phyloP scores from a whole-genome alignment of 2,113 vertebrate species.

The Tachuris rubrigastra region DNA sequence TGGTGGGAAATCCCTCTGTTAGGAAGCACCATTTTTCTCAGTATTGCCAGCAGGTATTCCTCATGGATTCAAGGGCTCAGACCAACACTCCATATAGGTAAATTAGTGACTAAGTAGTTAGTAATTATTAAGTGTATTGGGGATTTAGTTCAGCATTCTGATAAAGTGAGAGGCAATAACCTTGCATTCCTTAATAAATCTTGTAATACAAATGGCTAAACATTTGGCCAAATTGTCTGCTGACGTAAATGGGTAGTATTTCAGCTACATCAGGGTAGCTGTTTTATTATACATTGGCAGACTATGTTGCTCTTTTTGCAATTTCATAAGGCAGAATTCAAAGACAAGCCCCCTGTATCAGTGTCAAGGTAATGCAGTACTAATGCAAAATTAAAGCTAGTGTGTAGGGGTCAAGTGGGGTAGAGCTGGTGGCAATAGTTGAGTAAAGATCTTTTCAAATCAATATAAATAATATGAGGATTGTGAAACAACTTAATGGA shows the following conservation, averaged over 20 bases:
- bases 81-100: not conserved
- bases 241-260: not conserved
- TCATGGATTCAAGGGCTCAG: not conserved
- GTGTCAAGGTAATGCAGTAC: not conserved
- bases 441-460: not conserved
- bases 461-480: not conserved
- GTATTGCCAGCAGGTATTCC: not conserved
- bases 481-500: not conserved
- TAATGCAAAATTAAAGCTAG: not conserved
- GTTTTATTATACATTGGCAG: not conserved
- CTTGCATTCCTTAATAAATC: not conserved
- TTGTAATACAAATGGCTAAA: not conserved
- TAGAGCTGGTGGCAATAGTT: not conserved
- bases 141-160: not conserved
- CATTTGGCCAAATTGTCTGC: not conserved
- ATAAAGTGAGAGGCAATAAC: not conserved
- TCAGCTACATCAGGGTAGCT: not conserved
- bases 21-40: not conserved
- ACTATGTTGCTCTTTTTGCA: not conserved
- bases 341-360: not conserved
- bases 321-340: not conserved
- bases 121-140: not conserved
- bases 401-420: not conserved
- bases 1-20: not conserved
- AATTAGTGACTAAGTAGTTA: not conserved